These are phyloP conservation scores for Taxidea taxus DNA, from an alignment of 2,113 vertebrate species.

Conservation along the genomic window DNA sequence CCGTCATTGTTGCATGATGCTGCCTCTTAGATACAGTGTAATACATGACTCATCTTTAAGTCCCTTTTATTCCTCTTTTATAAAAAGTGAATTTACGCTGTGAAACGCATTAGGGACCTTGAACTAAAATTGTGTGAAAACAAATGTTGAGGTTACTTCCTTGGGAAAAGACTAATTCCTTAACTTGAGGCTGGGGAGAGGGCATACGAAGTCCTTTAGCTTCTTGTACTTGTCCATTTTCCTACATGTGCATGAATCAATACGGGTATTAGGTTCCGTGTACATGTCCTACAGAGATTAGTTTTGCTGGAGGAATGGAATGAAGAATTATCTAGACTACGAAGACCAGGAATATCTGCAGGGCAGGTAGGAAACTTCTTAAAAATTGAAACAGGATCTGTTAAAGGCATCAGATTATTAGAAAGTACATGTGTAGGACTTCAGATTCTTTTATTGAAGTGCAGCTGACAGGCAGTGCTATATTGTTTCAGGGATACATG, in stretches of 20 bases:
- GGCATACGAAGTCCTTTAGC: not conserved
- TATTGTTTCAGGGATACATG: not conserved
- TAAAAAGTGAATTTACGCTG: not conserved
- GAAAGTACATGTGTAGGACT: not conserved
- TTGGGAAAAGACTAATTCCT: not conserved
- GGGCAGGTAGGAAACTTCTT: not conserved
- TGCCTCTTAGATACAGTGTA: not conserved
- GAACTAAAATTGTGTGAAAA: not conserved
- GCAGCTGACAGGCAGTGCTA: not conserved
- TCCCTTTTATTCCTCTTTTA: not conserved
- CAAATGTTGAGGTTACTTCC: not conserved
- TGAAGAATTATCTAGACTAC: not conserved
- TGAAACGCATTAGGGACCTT: not conserved
- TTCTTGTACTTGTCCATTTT: not conserved
- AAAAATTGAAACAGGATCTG: not conserved
- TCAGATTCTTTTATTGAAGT: not conserved
- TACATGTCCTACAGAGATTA: not conserved
- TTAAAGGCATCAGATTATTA: not conserved
- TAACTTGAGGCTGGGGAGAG: not conserved
- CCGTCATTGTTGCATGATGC: not conserved
- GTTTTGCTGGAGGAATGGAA: not conserved
- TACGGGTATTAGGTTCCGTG: not conserved
- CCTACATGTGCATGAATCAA: not conserved
- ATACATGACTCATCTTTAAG: not conserved
- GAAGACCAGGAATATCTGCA: not conserved